Evolutionary conservation across 2,797 vertebrate genomes (phyloP).

Genomic region (Tolypeutes matacus): DNA sequence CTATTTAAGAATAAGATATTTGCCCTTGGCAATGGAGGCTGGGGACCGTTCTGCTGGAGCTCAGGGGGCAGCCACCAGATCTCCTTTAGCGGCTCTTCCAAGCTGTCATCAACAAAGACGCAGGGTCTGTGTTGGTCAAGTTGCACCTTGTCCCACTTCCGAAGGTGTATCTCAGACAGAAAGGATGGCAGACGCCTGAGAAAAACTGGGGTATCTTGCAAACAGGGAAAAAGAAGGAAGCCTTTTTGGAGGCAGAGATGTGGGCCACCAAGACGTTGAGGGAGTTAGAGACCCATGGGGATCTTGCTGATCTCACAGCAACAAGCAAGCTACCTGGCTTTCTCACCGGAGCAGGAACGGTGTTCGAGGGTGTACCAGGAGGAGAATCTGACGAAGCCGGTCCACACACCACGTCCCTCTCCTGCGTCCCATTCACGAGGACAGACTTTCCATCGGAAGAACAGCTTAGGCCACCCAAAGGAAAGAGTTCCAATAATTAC

Average conservation of each 20-base stretch:
- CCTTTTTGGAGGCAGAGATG: neutral
- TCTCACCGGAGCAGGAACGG: neutral
- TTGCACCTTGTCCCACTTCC: neutral
- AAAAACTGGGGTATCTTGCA: neutral
- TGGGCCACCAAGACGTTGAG: accelerated
- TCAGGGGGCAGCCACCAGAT: neutral
- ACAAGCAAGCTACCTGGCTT: slow-evolving; percentile 73
- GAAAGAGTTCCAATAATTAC: neutral
- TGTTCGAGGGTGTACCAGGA: neutral
- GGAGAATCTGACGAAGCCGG: accelerated
- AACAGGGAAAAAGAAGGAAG: neutral
- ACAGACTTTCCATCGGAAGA: slow-evolving; percentile 68
- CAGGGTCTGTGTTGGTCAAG: neutral
- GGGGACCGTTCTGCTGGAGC: neutral
- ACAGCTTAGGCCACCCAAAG: slow-evolving; percentile 69
- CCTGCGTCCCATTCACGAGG: slow-evolving; percentile 80
- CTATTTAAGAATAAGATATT: neutral
- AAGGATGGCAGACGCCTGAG: neutral
- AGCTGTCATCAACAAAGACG: neutral
- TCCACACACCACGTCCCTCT: slow-evolving; percentile 86
- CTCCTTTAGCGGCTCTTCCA: neutral
- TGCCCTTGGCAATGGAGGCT: neutral
- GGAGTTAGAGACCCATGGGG: neutral
- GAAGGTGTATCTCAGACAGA: neutral
- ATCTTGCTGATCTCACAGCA: neutral